Conservation (phyloP, 2,888 invertebrate genomes). For the Muschampia plurimacula region DNA sequence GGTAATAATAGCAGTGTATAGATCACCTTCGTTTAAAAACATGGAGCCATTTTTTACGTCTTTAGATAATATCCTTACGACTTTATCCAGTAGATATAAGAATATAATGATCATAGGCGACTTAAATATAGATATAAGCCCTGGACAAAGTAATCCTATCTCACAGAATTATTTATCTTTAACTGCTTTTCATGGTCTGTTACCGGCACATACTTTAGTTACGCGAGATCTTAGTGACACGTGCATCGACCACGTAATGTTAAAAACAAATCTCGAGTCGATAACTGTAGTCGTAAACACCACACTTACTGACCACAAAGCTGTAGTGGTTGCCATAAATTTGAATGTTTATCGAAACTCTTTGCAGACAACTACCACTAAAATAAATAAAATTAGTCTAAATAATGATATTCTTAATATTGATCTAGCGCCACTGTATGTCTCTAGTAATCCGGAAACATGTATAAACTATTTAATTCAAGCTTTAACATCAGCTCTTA, state of each 20-base stretch:
- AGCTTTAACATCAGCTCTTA: too few species aligned
- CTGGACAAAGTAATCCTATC: background rate
- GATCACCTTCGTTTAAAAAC: constrained; percentile 1
- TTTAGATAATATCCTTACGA: background rate
- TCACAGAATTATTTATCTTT: background rate
- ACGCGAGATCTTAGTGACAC: background rate
- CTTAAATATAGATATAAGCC: background rate
- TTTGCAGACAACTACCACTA: too few species aligned
- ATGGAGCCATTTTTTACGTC: background rate
- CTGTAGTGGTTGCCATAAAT: too few species aligned
- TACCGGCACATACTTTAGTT: background rate
- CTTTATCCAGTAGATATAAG: background rate
- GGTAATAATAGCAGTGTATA: background rate
- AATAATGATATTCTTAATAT: too few species aligned
- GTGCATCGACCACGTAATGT: background rate
- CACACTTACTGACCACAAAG: too few species aligned
- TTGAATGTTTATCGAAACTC: too few species aligned
- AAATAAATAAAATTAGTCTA: too few species aligned
- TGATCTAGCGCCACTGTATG: too few species aligned
- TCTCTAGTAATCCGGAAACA: too few species aligned
- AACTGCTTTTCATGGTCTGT: background rate
- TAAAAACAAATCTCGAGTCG: background rate
- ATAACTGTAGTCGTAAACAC: too few species aligned
- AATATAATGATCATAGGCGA: constrained; percentile 5
- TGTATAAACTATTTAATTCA: too few species aligned